Evolutionary conservation across 2,797 vertebrate genomes (phyloP).

Genomic region (Etheostoma perlongum): DNA sequence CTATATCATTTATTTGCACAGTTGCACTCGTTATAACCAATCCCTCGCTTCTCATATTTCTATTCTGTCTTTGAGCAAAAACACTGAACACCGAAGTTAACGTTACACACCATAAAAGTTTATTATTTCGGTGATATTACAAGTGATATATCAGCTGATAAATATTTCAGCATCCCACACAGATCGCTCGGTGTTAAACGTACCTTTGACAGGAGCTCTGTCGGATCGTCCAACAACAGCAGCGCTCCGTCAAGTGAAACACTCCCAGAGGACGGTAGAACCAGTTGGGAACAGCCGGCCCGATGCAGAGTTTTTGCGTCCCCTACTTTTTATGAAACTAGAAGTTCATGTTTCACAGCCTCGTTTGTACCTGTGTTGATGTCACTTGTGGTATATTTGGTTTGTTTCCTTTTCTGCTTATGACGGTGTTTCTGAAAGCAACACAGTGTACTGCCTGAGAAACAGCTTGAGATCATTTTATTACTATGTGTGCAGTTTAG

Average conservation of each 20-base stretch:
- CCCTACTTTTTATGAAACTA: background rate
- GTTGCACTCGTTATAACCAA: too few relatives aligned
- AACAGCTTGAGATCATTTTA: background rate
- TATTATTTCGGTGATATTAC: too few relatives aligned
- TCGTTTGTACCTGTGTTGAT: background rate
- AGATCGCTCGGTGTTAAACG: background rate
- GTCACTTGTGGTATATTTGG: background rate
- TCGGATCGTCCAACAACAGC: background rate
- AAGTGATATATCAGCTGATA: too few relatives aligned
- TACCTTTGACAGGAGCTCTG: slow-evolving; percentile 27
- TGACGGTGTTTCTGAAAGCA: background rate
- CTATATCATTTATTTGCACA: too few relatives aligned
- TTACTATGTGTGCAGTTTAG: background rate
- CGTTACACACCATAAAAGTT: too few relatives aligned
- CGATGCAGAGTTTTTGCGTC: background rate
- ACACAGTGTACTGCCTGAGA: too few relatives aligned
- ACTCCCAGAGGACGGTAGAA: background rate
- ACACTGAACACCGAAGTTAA: too few relatives aligned
- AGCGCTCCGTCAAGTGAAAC: background rate
- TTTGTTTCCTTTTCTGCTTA: background rate
- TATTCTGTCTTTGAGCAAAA: too few relatives aligned
- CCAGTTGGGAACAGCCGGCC: background rate
- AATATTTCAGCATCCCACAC: too few relatives aligned
- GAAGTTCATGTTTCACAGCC: background rate
- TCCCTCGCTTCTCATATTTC: too few relatives aligned